Evolutionary conservation across 2,888 invertebrate species (phyloP).

Genomic region (Drosophila dives): DNA sequence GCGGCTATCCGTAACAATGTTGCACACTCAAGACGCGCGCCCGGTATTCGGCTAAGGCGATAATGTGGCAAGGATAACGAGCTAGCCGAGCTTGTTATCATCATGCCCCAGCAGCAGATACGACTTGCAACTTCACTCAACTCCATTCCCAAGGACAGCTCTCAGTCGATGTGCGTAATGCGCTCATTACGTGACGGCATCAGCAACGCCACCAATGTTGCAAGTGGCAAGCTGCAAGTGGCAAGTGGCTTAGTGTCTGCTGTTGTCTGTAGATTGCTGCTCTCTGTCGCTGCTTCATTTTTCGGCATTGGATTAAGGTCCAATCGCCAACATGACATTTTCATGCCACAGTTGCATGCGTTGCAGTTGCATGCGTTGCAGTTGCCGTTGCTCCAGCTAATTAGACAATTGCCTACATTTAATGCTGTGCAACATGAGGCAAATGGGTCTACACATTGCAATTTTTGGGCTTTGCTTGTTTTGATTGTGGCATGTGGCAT

Average conservation of each 20-base stretch:
- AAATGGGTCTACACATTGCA: conserved; percentile 51
- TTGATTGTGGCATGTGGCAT: conserved; percentile 4
- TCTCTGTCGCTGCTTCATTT: conserved; percentile 9
- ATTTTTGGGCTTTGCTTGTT: conserved; percentile 15
- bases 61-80: conserved; percentile 82
- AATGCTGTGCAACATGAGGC: conserved; percentile 46
- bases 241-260: background rate
- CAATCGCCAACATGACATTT: conserved; percentile 61
- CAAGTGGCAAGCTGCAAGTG: conserved; percentile 41
- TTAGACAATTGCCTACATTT: conserved; percentile 64
- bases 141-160: background rate
- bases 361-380: conserved; percentile 4
- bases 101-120: conserved; percentile 46
- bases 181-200: conserved; percentile 78
- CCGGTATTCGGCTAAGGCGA: conserved; percentile 74
- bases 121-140: background rate
- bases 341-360: conserved; percentile 67
- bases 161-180: conserved; percentile 67
- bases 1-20: conserved; percentile 73
- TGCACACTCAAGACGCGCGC: conserved; percentile 73
- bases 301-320: conserved; percentile 53
- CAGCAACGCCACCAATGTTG: conserved; percentile 38
- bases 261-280: background rate
- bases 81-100: conserved; percentile 61
- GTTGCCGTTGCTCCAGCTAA: conserved; percentile 52